A percentile compares a stretch with the other conserved stretches of the same genome.
phyloP scores from a whole-genome alignment of 1,140 invertebrate genomes.

The Drosophila bipectinata region DNA sequence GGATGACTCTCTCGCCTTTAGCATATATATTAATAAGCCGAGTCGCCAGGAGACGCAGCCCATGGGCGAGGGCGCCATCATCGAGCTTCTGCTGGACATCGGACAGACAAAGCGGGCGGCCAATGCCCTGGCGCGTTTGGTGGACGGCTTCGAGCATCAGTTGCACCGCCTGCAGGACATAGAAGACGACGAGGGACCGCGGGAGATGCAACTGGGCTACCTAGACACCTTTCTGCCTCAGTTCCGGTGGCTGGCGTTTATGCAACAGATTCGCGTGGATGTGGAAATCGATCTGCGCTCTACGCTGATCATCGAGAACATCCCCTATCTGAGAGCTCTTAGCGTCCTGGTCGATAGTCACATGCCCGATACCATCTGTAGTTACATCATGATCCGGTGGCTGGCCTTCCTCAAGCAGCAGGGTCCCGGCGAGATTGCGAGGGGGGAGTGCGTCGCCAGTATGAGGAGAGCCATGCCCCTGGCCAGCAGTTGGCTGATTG shows the following conservation, averaged over 20 bases:
- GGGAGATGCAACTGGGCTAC: constrained; percentile 75
- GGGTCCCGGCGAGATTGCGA: constrained; percentile 69
- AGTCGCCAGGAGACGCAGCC: constrained; percentile 63
- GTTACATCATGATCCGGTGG: constrained; percentile 75
- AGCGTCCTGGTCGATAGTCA: constrained; percentile 52
- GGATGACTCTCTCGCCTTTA: constrained; percentile 69
- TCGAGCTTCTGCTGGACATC: constrained; percentile 75
- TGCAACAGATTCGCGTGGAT: constrained; percentile 38
- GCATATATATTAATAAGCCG: constrained; percentile 74
- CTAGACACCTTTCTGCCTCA: constrained; percentile 67
- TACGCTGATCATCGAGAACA: constrained; percentile 73
- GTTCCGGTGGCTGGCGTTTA: constrained; percentile 63
- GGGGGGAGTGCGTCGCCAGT: constrained; percentile 69
- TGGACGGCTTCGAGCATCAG: constrained; percentile 64
- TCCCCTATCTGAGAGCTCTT: constrained; percentile 68
- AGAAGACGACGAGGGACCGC: constrained; percentile 73
- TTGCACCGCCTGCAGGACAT: constrained; percentile 73
- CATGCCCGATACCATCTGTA: constrained; percentile 60
- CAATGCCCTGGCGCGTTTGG: constrained; percentile 67
- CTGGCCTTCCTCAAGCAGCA: constrained; percentile 69
- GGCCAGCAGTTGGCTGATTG: constrained; percentile 70
- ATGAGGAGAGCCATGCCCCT: constrained; percentile 72
- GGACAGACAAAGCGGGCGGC: constrained; percentile 75
- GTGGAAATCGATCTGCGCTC: constrained; percentile 37
- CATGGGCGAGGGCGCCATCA: constrained; percentile 76